A percentile compares a stretch with the other conserved stretches of the same genome.
Evolutionary conservation across 37 sponge, comb jelly and placozoan genomes (phyloP).

Genomic region (Petrosia ficiformis): DNA sequence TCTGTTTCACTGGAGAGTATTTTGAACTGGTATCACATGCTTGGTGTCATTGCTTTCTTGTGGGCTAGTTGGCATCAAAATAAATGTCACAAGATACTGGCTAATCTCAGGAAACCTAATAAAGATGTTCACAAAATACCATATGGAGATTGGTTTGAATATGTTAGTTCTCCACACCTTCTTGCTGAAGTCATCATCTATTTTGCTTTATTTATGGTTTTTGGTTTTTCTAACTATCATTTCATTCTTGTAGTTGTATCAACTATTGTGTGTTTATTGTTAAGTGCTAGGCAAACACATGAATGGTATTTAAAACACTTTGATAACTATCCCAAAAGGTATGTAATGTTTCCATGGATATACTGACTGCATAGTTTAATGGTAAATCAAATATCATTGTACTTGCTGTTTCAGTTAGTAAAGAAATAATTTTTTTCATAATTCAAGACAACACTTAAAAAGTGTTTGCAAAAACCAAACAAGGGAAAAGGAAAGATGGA

Average conservation of each 20-base stretch:
- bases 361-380: slow-evolving; percentile 23
- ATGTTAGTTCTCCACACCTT: slow-evolving; percentile 75
- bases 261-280: slow-evolving; percentile 6
- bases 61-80: slow-evolving; percentile 74
- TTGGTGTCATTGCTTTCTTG: slow-evolving; percentile 48
- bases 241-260: slow-evolving; percentile 21
- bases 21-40: slow-evolving; percentile 33
- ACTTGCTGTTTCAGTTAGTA: too few species aligned
- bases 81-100: slow-evolving; percentile 74
- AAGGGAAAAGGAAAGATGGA: too few species aligned
- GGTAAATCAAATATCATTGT: too few species aligned
- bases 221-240: not conserved
- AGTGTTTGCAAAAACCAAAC: too few species aligned
- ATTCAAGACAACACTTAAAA: too few species aligned
- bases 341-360: slow-evolving; percentile 41
- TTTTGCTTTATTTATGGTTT: slow-evolving; percentile 30
- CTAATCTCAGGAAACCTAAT: slow-evolving; percentile 28
- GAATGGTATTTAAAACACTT: slow-evolving; percentile 62
- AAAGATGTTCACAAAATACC: slow-evolving; percentile 37
- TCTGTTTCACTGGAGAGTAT: slow-evolving; percentile 10
- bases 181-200: slow-evolving; percentile 79
- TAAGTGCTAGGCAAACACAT: slow-evolving; percentile 50
- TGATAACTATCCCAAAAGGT: slow-evolving; percentile 57
- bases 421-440: too few species aligned
- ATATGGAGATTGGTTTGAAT: slow-evolving; percentile 82